Evolutionary conservation across 2,888 invertebrate species (phyloP), one percentile per base, ranked within the genome.

Genomic region (Caenorhabditis panamensis): DNA sequence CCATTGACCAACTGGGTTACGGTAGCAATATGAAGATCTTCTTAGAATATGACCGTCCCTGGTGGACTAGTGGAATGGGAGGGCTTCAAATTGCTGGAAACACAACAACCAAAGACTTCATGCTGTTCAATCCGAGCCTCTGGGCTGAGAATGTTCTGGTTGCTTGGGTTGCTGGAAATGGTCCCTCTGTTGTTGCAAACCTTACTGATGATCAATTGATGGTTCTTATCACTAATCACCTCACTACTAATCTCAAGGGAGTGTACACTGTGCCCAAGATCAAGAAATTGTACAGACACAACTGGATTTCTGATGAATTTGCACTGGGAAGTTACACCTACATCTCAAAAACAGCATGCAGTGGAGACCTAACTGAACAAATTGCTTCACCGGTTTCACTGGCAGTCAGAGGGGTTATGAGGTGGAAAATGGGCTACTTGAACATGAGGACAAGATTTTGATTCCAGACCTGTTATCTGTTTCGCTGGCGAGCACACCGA

Each of bases 21-120:
- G 88, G 87, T 26, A 80, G 51, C 24, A 69, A 82, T 13, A 67
- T 79, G 61, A 88, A 88, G 56, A 75, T 88, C 0, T 88, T 88
- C 53, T 47, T 88, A 13, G 83, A 85, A 28, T 88, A 86, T 73
- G 84, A 84, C n/a, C 22, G 58, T 16, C 78, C 80, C 1, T 89
- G 86, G 83, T 88, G 88, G 88, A 62, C 81, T 8, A 56, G 71
- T 31, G 51, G 73, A 41, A 53, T 54, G 49, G 71, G 59, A 26
- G 71, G 66, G 6, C 20, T 82, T 64, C 82, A 18, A 53, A 75
- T 44, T 81, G 71, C 36, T 41, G 73, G 6, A n/a, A 13, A 26
- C 4, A 72, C 44, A 31, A 26, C 76, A 22, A 75, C 49, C 22
- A 64, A 72, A 11, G 56, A 76, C 37, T 53, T 87, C 9, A 84